Percentiles rank a stretch among this genome's conserved stretches.
These are phyloP conservation scores for Phragmatobia fuliginosa DNA, from an alignment of 2,888 invertebrate species.

Conservation along the genomic window DNA sequence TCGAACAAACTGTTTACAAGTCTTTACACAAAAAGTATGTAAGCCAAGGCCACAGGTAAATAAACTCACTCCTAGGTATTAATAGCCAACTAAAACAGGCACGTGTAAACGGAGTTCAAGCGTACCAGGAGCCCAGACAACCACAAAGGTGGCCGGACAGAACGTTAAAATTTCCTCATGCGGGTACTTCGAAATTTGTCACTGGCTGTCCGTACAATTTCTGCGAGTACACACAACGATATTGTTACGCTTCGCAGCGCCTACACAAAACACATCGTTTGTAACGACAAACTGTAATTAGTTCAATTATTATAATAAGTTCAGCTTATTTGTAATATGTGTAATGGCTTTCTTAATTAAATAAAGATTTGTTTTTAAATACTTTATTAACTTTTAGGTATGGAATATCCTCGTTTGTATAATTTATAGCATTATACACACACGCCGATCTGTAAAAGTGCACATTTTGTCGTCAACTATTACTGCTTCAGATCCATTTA, in stretches of 20 bases:
- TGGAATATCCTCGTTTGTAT: too few relatives aligned
- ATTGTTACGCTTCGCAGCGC: neutral
- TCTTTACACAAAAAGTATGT: neutral
- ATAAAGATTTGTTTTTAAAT: too few relatives aligned
- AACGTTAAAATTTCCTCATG: constrained; percentile 3
- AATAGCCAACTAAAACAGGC: constrained; percentile 41
- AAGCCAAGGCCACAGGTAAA: neutral
- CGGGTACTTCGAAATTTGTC: constrained; percentile 10
- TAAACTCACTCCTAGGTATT: constrained; percentile 17
- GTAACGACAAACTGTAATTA: neutral
- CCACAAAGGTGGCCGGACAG: constrained; percentile 30
- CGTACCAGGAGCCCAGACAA: constrained; percentile 65
- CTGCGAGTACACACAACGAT: neutral
- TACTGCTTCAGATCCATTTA: too few relatives aligned
- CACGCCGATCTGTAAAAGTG: too few relatives aligned
- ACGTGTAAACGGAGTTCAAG: constrained; percentile 66
- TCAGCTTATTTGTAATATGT: neutral
- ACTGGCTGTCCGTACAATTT: neutral
- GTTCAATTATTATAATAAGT: neutral
- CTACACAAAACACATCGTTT: neutral
- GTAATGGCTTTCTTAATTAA: neutral
- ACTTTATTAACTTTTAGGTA: too few relatives aligned
- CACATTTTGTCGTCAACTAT: too few relatives aligned
- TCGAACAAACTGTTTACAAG: neutral
- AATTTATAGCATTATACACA: too few relatives aligned